These are phyloP conservation scores for Thysanoteuthis rhombus DNA, from an alignment of 2,888 invertebrate species.

Conservation along the genomic window DNA sequence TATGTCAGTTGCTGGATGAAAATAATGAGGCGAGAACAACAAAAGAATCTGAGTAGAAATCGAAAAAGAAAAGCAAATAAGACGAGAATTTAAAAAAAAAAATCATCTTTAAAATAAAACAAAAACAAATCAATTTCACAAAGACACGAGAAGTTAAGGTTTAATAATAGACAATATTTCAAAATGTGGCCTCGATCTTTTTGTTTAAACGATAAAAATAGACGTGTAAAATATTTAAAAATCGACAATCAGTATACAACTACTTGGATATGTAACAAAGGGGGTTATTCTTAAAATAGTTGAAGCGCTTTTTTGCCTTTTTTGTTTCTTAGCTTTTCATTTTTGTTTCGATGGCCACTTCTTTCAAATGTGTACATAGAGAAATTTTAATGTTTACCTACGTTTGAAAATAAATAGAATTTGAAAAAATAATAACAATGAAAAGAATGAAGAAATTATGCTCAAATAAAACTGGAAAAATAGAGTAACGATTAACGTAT, in stretches of 20 bases:
- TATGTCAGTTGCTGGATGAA: too few relatives aligned
- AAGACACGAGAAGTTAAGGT: not conserved
- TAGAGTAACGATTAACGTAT: not conserved
- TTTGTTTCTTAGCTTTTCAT: not conserved
- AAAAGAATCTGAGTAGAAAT: not conserved
- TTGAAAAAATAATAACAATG: not conserved
- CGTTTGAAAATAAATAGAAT: not conserved
- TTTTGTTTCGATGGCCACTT: not conserved
- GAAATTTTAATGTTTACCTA: too few relatives aligned
- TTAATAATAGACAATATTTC: not conserved
- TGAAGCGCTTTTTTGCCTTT: not conserved
- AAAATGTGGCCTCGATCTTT: not conserved
- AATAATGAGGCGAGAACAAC: not conserved
- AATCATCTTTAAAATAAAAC: not conserved
- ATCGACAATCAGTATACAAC: not conserved
- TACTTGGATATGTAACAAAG: not conserved
- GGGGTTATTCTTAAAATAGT: not conserved
- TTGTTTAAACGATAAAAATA: not conserved
- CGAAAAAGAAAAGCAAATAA: not conserved
- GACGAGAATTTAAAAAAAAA: not conserved
- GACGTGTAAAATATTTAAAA: not conserved
- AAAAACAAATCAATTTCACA: not conserved
- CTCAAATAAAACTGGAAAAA: not conserved
- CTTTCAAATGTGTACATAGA: too few relatives aligned
- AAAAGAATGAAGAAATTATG: not conserved